Evolutionary conservation across 2,113 vertebrate genomes (phyloP).

Genomic region (Actinemys pallida): DNA sequence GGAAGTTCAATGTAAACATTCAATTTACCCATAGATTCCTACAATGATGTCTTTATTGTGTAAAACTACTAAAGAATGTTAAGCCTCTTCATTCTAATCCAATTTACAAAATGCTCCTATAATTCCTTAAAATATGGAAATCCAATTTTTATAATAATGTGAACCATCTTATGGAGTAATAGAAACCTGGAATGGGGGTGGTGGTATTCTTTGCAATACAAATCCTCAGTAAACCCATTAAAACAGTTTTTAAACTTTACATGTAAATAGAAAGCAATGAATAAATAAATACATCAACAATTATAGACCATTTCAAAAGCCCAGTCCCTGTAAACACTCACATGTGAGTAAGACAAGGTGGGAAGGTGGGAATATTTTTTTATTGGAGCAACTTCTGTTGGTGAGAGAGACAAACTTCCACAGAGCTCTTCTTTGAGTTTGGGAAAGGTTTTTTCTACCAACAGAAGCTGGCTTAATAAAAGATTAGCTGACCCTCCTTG

Average conservation of each 20-base stretch:
- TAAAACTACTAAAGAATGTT: conserved; percentile 17
- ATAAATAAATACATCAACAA: background rate
- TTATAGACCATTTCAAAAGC: background rate
- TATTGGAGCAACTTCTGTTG: background rate
- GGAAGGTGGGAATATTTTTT: background rate
- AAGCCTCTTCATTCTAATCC: conserved; percentile 38
- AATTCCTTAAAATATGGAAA: conserved; percentile 26
- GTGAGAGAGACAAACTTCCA: background rate
- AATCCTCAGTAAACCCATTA: background rate
- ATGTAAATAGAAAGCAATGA: background rate
- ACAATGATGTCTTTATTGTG: background rate
- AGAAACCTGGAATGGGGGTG: background rate
- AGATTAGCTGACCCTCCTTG: background rate
- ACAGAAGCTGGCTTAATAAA: background rate
- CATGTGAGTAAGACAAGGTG: background rate
- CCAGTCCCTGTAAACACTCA: background rate
- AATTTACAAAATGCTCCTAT: conserved; percentile 44
- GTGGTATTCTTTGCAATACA: background rate
- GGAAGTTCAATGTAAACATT: background rate
- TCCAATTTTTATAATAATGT: conserved; percentile 1
- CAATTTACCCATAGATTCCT: background rate
- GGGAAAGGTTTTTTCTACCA: background rate
- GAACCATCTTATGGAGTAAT: background rate
- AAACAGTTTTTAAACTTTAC: background rate
- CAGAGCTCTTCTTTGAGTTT: background rate